A percentile compares a stretch with the other conserved stretches of the same genome.
phyloP scores from a whole-genome alignment of 2,113 vertebrate genomes.

The Toxotes chatareus region DNA sequence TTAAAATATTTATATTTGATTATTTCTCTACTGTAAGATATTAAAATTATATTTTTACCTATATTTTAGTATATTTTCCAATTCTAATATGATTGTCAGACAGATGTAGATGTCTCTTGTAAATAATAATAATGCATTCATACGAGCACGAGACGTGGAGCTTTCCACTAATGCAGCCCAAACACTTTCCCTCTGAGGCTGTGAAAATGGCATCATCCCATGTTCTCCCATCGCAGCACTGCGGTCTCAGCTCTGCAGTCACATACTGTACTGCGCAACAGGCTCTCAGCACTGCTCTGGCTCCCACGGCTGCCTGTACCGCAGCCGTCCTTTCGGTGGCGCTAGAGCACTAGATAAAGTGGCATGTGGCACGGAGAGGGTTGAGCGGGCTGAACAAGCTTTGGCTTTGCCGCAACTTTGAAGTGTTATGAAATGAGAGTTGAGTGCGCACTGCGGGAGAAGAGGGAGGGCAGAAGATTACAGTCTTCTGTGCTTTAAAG shows the following conservation, averaged over 20 bases:
- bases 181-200: not conserved
- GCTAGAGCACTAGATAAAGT: constrained; percentile 49
- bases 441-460: constrained; percentile 47
- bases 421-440: constrained; percentile 56
- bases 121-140: no score
- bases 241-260: constrained; percentile 27
- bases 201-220: not conserved
- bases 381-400: not conserved
- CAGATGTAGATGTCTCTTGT: no score
- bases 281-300: constrained; percentile 30
- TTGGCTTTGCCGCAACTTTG: constrained; percentile 63
- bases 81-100: no score
- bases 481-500: not conserved
- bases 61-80: no score
- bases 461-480: constrained; percentile 15
- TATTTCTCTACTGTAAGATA: no score
- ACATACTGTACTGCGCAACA: constrained; percentile 51
- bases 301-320: not conserved
- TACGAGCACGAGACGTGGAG: not conserved
- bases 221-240: not conserved
- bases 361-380: not conserved
- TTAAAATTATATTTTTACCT: no score
- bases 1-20: no score
- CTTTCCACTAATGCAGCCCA: not conserved
- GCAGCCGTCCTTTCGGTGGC: constrained; percentile 57